Conservation (phyloP, 1,140 invertebrate species). For the Drosophila hydei region DNA sequence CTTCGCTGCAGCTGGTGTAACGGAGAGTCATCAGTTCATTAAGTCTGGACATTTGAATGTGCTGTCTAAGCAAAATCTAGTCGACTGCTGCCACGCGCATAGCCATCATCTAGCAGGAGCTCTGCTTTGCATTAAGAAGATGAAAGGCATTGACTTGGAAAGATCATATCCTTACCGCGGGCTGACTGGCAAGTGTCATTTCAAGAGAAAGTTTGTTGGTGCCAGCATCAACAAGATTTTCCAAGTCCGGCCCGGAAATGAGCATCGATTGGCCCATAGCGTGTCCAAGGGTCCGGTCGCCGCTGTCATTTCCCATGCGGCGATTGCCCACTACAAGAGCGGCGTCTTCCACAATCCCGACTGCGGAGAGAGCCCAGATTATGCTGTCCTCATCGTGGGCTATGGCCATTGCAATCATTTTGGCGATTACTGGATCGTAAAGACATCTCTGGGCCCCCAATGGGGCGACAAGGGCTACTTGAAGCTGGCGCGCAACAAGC, state of each 20-base stretch:
- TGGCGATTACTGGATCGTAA: conserved; percentile 29
- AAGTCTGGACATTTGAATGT: neutral
- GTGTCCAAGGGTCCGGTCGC: conserved; percentile 21
- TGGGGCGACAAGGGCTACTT: conserved; percentile 29
- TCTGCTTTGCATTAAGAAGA: neutral
- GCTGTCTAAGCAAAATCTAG: conserved; percentile 27
- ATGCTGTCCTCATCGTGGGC: conserved; percentile 30
- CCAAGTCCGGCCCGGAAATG: neutral
- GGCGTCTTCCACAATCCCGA: conserved; percentile 3
- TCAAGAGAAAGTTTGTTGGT: neutral
- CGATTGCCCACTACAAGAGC: neutral
- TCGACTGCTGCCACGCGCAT: conserved; percentile 2
- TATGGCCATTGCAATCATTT: conserved; percentile 1
- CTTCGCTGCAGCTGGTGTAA: conserved; percentile 24
- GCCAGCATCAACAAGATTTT: neutral
- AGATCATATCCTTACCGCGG: conserved; percentile 24
- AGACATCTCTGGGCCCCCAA: conserved; percentile 7
- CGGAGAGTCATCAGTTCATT: conserved; percentile 23
- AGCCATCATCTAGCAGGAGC: neutral
- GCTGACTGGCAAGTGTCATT: neutral
- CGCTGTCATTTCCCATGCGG: conserved; percentile 6
- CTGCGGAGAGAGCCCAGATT: neutral
- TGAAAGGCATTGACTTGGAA: conserved; percentile 16
- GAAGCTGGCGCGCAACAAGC: conserved; percentile 22
- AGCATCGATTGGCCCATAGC: neutral